phyloP scores from a whole-genome alignment of 2,113 vertebrate species.

The Martes martes region DNA sequence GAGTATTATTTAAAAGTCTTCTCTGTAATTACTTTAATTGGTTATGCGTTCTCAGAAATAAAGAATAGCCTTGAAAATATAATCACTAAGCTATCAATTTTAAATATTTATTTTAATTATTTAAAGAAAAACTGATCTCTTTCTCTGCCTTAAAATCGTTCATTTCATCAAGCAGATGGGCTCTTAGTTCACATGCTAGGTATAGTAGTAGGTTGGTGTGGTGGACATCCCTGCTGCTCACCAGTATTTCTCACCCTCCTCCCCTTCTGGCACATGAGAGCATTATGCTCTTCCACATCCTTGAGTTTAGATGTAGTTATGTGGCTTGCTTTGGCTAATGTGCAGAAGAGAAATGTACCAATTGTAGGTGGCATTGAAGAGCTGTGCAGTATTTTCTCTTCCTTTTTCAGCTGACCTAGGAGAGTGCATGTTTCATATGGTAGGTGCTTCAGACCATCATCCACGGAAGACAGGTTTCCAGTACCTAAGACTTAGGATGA shows the following conservation, averaged over 20 bases:
- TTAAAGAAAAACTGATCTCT: neutral
- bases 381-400: neutral
- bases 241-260: neutral
- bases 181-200: neutral
- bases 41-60: neutral
- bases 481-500: neutral
- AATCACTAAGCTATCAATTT: neutral
- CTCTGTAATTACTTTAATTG: neutral
- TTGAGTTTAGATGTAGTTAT: neutral
- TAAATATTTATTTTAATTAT: neutral
- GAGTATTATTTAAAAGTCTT: neutral
- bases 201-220: fast-evolving
- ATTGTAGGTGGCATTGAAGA: neutral
- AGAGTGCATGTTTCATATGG: neutral
- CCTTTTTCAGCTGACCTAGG: neutral
- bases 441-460: neutral
- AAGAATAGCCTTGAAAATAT: neutral
- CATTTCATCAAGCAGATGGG: neutral
- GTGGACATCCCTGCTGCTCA: neutral
- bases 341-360: neutral
- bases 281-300: neutral
- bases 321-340: neutral
- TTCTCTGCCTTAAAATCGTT: neutral
- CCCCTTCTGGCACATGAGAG: neutral
- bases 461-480: neutral